These are phyloP conservation scores for Gnathonemus echidnorhynchus DNA, from an alignment of 2,113 vertebrate species.

Conservation along the genomic window DNA sequence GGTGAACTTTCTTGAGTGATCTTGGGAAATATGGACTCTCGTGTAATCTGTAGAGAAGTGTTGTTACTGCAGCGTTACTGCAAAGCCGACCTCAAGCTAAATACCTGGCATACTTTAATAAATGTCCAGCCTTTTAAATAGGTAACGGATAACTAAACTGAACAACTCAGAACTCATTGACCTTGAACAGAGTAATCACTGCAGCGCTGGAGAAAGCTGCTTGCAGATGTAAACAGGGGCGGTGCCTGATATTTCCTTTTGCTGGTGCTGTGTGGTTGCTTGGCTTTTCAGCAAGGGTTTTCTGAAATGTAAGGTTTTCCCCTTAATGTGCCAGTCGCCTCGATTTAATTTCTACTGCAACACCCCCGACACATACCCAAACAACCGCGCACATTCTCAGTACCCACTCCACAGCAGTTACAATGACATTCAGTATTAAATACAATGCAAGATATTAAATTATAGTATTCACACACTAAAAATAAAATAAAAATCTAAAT, in stretches of 20 bases:
- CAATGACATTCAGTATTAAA: not conserved
- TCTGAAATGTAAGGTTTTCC: not conserved
- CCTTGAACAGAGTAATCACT: not conserved
- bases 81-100: not conserved
- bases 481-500: not conserved
- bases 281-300: not conserved
- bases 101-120: not conserved
- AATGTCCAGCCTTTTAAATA: not conserved
- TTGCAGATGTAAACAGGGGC: not conserved
- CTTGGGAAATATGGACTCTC: not conserved
- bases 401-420: not conserved
- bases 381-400: not conserved
- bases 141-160: not conserved
- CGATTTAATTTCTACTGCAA: not conserved
- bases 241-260: not conserved
- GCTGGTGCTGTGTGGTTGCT: not conserved
- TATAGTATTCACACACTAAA: not conserved
- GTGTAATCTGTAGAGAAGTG: not conserved
- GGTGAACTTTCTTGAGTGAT: not conserved
- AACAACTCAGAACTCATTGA: not conserved
- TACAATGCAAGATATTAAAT: not conserved
- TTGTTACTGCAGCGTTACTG: not conserved
- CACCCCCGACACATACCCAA: not conserved
- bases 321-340: not conserved
- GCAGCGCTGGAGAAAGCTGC: not conserved